Evolutionary conservation across 1,140 invertebrate species (phyloP), one percentile per base, ranked within the genome.

Genomic region (Panonychus citri): DNA sequence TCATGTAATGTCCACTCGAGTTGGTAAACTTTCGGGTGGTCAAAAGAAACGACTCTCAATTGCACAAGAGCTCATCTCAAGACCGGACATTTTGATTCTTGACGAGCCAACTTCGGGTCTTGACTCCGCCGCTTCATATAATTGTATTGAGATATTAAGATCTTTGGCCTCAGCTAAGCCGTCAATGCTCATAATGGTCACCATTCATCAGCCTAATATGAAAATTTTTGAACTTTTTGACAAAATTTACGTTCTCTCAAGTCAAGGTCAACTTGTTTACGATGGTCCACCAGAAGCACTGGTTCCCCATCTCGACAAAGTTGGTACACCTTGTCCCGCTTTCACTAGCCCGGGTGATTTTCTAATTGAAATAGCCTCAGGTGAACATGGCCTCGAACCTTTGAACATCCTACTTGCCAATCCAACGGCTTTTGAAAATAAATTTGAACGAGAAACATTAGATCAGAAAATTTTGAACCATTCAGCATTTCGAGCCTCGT

Each of bases 1-100:
- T 3, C 83, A 87, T 58, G 81, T 84, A 42, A 76, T 75, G 55
- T 77, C 87, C 63, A 89, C 84, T 0, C 73, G 80, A 59, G 79
- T 85, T 3, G 77, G 77, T 43, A 80, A 80, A 64, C 73, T 95
- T 13, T 91, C 86, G n/a, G 89, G 89, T 7, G 90, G 90, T 0
- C 88, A 95, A 71, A 75, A 83, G 54, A 95, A 94, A 68, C 76
- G 90, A 53, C 70, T 95, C 43, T 89, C 88, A 3, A 90, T 95
- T 62, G 88, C 90, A n/a, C 71, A 93, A 55, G 89, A 95, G 71
- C 70, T 96, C 51, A 78, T 95, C 55, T 94, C 88, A 69, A 95
- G 94, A 72, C 90, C 90, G 13, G 86, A 88, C 42, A 80, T 95
- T 25, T 88, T 96, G 82, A 93, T 93, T 70, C 91, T 94, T 66